phyloP scores from a whole-genome alignment of 92 coral and sea anemone species.

The Epizoanthus stellaris region DNA sequence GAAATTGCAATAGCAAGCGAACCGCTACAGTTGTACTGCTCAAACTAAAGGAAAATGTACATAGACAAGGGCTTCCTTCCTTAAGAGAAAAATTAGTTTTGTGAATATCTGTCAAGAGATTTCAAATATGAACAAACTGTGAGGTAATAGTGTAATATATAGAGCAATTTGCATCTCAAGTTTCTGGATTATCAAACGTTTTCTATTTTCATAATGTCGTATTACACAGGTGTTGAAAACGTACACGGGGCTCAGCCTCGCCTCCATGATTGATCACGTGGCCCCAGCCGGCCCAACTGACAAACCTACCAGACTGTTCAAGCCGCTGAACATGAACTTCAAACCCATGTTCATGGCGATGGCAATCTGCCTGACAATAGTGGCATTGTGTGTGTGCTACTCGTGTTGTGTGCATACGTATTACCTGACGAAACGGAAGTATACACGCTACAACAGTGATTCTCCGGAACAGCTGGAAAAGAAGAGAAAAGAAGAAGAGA shows the following conservation, averaged over 20 bases:
- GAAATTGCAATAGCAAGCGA: too few species aligned
- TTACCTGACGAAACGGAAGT: conserved; percentile 50
- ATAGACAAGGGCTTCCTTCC: too few species aligned
- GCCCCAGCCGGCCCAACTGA: conserved; percentile 23
- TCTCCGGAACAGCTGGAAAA: conserved; percentile 24
- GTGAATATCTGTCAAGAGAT: too few species aligned
- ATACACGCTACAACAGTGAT: conserved; percentile 53
- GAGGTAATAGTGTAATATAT: background rate
- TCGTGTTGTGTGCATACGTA: conserved; percentile 53
- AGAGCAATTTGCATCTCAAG: background rate
- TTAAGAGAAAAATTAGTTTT: too few species aligned
- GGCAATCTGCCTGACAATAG: conserved; percentile 11
- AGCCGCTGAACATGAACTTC: conserved; percentile 27
- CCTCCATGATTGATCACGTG: conserved; percentile 15
- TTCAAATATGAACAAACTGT: too few species aligned
- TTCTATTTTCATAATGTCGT: background rate
- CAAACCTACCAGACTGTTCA: conserved; percentile 28
- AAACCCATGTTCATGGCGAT: conserved; percentile 53
- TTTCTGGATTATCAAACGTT: background rate
- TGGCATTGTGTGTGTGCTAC: conserved; percentile 42
- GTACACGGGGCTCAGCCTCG: conserved; percentile 10
- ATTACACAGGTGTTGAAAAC: conserved; percentile 15
- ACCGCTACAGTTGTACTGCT: too few species aligned
- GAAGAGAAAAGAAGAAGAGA: conserved; percentile 41
- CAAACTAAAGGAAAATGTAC: too few species aligned